phyloP scores from a whole-genome alignment of 2,888 invertebrate genomes.

The Noctua pronuba region DNA sequence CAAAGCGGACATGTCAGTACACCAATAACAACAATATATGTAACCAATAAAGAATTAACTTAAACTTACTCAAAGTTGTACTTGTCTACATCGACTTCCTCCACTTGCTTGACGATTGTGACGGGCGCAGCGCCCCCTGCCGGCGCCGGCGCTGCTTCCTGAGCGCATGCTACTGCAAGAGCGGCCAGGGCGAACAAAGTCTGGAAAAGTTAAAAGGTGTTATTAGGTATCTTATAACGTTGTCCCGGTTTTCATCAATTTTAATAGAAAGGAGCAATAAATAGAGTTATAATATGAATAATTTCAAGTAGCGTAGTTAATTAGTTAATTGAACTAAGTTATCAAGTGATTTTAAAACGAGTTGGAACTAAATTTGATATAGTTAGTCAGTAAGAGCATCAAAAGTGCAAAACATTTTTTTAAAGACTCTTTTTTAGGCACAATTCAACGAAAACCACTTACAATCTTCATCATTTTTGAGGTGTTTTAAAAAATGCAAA shows the following conservation, averaged over 20 bases:
- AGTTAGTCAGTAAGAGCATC: not conserved
- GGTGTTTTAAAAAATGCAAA: constrained; percentile 36
- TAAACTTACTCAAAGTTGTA: constrained; percentile 92
- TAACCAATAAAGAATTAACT: not conserved
- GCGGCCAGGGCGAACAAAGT: constrained; percentile 80
- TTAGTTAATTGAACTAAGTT: not conserved
- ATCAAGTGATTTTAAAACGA: not conserved
- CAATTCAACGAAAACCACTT: constrained; percentile 69
- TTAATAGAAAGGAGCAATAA: not conserved
- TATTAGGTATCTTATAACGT: not conserved
- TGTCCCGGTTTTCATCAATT: not conserved
- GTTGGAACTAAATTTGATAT: not conserved
- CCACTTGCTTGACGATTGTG: constrained; percentile 91
- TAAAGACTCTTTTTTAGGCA: not conserved
- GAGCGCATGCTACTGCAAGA: constrained; percentile 80
- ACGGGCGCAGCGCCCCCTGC: constrained; percentile 77
- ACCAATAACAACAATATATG: not conserved
- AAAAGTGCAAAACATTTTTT: not conserved
- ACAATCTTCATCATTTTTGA: constrained; percentile 87
- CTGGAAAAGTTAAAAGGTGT: constrained; percentile 67
- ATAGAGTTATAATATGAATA: not conserved
- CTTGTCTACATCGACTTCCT: constrained; percentile 91
- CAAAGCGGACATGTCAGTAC: not conserved
- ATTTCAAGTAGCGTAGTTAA: not conserved
- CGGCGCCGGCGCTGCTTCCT: constrained; percentile 74